Evolutionary conservation across 2,113 vertebrate species (phyloP).

Genomic region (Acanthochromis polyacanthus): DNA sequence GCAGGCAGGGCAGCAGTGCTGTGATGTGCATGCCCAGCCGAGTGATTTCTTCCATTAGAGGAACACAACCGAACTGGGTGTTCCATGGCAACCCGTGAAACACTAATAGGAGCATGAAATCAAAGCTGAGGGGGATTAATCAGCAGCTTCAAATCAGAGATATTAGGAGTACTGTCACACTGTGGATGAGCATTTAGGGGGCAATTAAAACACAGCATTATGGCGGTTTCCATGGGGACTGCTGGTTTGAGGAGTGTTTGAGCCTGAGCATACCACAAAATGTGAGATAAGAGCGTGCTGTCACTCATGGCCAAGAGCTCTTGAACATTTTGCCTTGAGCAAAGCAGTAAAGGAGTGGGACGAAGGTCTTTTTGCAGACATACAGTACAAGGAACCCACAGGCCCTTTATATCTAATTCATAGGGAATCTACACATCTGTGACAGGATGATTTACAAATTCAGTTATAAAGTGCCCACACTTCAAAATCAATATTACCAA

Average conservation of each 20-base stretch:
- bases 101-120: constrained; percentile 52
- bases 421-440: neutral
- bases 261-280: constrained; percentile 1
- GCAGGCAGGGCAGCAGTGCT: constrained; percentile 27
- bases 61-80: constrained; percentile 43
- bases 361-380: constrained; percentile 4
- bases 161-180: constrained; percentile 33
- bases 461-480: neutral
- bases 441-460: neutral
- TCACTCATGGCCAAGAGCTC: neutral
- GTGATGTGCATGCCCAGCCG: constrained; percentile 55
- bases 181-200: constrained; percentile 36
- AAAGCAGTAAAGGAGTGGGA: constrained; percentile 18
- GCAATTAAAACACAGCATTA: constrained; percentile 52
- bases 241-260: neutral
- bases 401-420: neutral
- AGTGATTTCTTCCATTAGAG: constrained; percentile 63
- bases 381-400: neutral
- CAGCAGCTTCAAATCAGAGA: constrained; percentile 44
- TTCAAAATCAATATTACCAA: no score
- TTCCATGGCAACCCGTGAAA: constrained; percentile 61
- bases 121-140: constrained; percentile 59
- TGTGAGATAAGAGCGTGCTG: constrained; percentile 19
- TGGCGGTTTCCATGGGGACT: constrained; percentile 57
- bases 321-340: neutral